phyloP scores from a whole-genome alignment of 2,797 vertebrate genomes.

The Acridotheres tristis region DNA sequence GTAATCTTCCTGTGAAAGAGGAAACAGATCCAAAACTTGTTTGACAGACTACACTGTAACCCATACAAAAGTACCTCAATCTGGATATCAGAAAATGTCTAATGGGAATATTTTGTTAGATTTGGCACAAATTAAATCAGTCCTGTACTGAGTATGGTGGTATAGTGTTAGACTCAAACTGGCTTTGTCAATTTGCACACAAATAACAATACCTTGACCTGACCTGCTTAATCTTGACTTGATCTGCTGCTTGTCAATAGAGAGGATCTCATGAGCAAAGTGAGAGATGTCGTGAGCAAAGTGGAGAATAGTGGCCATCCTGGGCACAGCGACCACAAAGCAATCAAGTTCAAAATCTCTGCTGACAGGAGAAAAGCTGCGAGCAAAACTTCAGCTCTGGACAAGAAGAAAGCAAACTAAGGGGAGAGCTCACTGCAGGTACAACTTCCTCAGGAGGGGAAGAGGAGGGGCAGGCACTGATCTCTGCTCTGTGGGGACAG shows the following conservation, averaged over 20 bases:
- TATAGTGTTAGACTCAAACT: not conserved
- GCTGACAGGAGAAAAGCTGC: not conserved
- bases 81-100: not conserved
- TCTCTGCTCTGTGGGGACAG: not conserved
- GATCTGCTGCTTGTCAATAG: not conserved
- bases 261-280: not conserved
- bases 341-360: not conserved
- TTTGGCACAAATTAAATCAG: not conserved
- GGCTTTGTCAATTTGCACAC: not conserved
- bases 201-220: not conserved
- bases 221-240: not conserved
- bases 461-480: not conserved
- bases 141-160: not conserved
- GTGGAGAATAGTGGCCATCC: not conserved
- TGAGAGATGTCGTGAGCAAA: not conserved
- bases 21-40: not conserved
- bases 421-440: not conserved
- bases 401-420: not conserved
- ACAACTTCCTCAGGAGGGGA: fast-evolving
- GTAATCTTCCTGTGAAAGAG: not conserved
- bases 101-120: not conserved
- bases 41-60: not conserved
- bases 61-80: not conserved
- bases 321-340: not conserved
- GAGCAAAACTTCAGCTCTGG: not conserved